Conservation (phyloP, 2,113 vertebrate genomes). For the Ochotona curzoniae region DNA sequence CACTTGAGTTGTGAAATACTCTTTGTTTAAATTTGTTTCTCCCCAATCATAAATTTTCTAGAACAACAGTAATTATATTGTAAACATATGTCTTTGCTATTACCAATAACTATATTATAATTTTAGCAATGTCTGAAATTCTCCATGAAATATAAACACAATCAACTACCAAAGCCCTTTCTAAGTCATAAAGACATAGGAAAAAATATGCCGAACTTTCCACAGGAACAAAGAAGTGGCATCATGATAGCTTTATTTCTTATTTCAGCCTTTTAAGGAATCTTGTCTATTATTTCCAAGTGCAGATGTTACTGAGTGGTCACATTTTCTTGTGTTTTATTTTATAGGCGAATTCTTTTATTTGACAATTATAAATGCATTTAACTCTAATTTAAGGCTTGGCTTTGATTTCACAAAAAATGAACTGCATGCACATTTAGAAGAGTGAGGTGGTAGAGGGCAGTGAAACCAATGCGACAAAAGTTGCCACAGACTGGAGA, state of each 20-base stretch:
- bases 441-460: background rate
- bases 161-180: conserved; percentile 47
- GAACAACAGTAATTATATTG: conserved; percentile 52
- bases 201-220: conserved; percentile 31
- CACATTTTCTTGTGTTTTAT: conserved; percentile 21
- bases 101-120: conserved; percentile 41
- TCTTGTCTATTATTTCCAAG: conserved; percentile 34
- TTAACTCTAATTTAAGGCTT: conserved; percentile 49
- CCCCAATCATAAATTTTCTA: conserved; percentile 6
- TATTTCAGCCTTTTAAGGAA: conserved; percentile 42
- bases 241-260: background rate
- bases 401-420: conserved; percentile 31
- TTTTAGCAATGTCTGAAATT: conserved; percentile 61
- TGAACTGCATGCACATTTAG: background rate
- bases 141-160: conserved; percentile 63
- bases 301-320: background rate
- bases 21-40: conserved; percentile 50
- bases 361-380: conserved; percentile 48
- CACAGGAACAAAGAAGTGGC: conserved; percentile 31
- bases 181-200: conserved; percentile 28
- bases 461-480: background rate
- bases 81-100: conserved; percentile 57
- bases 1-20: background rate
- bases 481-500: background rate
- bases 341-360: conserved; percentile 32